Evolutionary conservation across 2,113 vertebrate genomes (phyloP), one percentile per base, ranked within the genome.

Genomic region (Neogobius melanostomus): DNA sequence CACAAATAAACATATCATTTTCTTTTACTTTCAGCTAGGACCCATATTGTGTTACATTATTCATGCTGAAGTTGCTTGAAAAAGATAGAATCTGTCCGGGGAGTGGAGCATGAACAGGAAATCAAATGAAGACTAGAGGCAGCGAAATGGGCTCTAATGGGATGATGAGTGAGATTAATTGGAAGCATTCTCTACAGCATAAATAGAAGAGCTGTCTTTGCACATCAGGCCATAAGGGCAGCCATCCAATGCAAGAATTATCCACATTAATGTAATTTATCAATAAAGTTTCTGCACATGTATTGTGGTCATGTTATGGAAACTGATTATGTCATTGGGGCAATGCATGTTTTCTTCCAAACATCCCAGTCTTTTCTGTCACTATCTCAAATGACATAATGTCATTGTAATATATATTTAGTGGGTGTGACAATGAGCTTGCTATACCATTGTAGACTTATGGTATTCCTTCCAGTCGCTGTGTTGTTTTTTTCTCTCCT

Each of bases 31-130:
- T 82, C 80, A 81, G 53, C 47, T 69, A 75, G 52, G 66, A 76
- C 53, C 10, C 71, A 72, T 75, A 81, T 85, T 82, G 65, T 78
- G 52, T 79, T 88, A 73, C 81, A 90, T 89, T 86, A 88, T 88
- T 86, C 71, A 87, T 85, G 71, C 76, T 75, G 80, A 85, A 85
- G 71, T 86, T 73, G 79, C 78, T 82, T 80, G 76, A 68, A 78
- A 79, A 81, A 79, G 67, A 75, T 45, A 69, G 66, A 78, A 66
- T 68, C 67, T 72, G 75, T 80, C 71, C 70, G 69, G 75, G 63
- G 69, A 69, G 65, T 21, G 72, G 42, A 15, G 50, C 59, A 77
- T 17, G 12, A 66, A 82, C 66, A 72, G 76, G 69, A 85, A 87
- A 80, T 84, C 77, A 82, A 79, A 59, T 36, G 43, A 76, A 69